Conservation (phyloP, 2,888 invertebrate genomes). For the Leistus spinibarbis region DNA sequence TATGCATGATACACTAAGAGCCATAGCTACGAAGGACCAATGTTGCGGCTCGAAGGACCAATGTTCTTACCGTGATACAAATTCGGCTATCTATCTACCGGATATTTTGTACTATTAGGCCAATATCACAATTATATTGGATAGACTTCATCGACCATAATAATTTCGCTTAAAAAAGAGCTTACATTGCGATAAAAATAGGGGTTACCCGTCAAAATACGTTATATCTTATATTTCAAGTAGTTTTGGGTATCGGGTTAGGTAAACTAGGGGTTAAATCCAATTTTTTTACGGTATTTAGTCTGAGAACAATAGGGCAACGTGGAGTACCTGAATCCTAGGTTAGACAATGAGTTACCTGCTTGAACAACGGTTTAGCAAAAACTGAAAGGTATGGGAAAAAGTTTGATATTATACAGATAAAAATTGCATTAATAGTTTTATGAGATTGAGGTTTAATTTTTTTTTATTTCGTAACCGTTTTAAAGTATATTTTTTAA, state of each 20-base stretch:
- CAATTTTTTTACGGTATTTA: constrained; percentile 30
- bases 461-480: no score
- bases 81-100: no score
- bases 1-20: not conserved
- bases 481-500: no score
- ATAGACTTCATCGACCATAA: not conserved
- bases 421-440: no score
- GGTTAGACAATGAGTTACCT: no score
- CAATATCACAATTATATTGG: not conserved
- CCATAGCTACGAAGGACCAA: not conserved
- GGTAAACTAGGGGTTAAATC: constrained; percentile 23
- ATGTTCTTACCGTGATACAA: no score
- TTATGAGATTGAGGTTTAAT: no score
- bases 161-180: not conserved
- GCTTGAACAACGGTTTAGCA: no score
- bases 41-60: no score
- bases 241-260: not conserved
- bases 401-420: no score
- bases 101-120: no score
- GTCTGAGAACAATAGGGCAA: constrained; percentile 18
- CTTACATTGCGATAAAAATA: not conserved
- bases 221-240: constrained; percentile 15
- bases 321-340: constrained; percentile 6
- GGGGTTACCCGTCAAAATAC: not conserved
- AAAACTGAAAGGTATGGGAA: no score